phyloP scores from a whole-genome alignment of 1,140 invertebrate species.

The Harpegnathos saltator region DNA sequence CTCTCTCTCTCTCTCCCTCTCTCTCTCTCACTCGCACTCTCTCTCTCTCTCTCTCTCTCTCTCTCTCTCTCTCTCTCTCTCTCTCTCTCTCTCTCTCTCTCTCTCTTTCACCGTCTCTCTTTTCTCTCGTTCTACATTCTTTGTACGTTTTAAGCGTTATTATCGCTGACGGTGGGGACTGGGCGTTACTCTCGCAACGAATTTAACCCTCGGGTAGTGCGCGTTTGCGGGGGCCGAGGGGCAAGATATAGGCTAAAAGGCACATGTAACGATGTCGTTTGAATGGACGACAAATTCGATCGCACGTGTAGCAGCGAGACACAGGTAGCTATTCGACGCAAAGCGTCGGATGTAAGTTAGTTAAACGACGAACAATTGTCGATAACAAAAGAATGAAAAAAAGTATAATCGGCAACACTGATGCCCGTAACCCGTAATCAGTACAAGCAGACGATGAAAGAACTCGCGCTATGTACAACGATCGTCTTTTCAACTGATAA shows the following conservation, averaged over 20 bases:
- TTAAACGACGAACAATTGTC: conserved; percentile 17
- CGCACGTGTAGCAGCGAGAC: not conserved
- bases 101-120: not conserved
- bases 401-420: not conserved
- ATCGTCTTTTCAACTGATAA: not conserved
- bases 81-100: conserved; percentile 18
- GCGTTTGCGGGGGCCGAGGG: not conserved
- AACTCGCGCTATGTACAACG: conserved; percentile 40
- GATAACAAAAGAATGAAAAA: not conserved
- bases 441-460: conserved; percentile 7
- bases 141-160: not conserved
- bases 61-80: not conserved
- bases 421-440: conserved; percentile 39
- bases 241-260: too few species aligned
- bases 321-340: not conserved
- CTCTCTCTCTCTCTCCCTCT: too few species aligned
- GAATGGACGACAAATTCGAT: conserved; percentile 3
- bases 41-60: not conserved
- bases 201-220: conserved; percentile 22
- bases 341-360: not conserved
- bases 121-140: not conserved
- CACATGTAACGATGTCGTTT: conserved; percentile 6
- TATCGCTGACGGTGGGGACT: not conserved
- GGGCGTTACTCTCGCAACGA: conserved; percentile 47
- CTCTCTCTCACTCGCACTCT: not conserved